phyloP scores from a whole-genome alignment of 2,797 vertebrate species.

The Tokudaia tokunoshimensis region DNA sequence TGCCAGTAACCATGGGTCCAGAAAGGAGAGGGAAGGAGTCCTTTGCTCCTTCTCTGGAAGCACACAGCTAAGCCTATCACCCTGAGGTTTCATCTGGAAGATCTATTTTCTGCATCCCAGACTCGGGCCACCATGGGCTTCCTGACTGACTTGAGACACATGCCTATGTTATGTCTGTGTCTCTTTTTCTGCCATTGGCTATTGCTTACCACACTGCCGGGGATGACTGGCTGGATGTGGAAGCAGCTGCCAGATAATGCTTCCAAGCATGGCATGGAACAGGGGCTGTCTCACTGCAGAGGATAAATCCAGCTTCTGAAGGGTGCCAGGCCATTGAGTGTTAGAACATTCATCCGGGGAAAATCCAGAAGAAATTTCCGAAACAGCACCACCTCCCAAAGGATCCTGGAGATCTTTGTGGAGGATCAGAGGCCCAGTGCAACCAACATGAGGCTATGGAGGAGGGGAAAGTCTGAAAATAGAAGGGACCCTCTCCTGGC shows the following conservation, averaged over 20 bases:
- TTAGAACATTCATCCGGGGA: neutral
- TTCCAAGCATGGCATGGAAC: constrained; percentile 3
- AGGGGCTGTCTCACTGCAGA: neutral
- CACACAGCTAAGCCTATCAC: neutral
- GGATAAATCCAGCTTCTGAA: neutral
- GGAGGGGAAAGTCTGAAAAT: neutral
- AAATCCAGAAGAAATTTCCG: constrained; percentile 25
- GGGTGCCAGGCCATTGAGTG: neutral
- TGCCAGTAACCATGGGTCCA: neutral
- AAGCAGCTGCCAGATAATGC: neutral
- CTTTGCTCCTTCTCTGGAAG: neutral
- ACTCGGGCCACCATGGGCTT: neutral
- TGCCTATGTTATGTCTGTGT: constrained; percentile 41
- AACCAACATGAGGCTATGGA: neutral
- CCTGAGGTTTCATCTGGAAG: neutral
- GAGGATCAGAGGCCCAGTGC: neutral
- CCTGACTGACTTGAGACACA: constrained; percentile 35
- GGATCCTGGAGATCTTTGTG: neutral
- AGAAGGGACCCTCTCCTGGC: neutral
- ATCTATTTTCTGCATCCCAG: constrained; percentile 9
- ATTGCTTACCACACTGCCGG: neutral
- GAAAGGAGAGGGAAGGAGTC: neutral
- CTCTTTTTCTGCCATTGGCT: constrained; percentile 37
- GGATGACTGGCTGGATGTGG: neutral
- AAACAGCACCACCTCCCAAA: neutral